Conservation (phyloP, 2,113 vertebrate genomes). For the Circaetus cinerascens region DNA sequence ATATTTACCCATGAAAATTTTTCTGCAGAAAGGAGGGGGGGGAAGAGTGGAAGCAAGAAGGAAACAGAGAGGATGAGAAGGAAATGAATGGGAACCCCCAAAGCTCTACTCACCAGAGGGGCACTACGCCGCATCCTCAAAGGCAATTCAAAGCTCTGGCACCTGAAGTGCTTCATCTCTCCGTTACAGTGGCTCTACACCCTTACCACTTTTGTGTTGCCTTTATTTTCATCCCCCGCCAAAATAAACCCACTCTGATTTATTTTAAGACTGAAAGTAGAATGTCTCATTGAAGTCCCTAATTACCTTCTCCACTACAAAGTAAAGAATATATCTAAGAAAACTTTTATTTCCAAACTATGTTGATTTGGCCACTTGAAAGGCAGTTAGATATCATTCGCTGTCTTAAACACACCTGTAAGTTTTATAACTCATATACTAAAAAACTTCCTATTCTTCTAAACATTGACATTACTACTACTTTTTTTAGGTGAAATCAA, state of each 20-base stretch:
- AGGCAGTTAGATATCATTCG: background rate
- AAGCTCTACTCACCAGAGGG: constrained; percentile 10
- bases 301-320: no score
- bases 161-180: background rate
- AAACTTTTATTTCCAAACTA: background rate
- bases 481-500: background rate
- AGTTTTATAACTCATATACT: background rate
- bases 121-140: background rate
- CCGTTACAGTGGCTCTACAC: background rate
- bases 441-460: background rate
- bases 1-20: background rate
- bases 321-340: background rate
- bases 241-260: background rate
- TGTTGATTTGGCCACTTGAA: background rate
- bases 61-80: background rate
- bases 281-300: background rate
- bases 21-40: no score
- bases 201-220: background rate
- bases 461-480: background rate
- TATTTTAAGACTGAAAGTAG: background rate
- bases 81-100: background rate
- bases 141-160: background rate
- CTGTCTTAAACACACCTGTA: background rate
- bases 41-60: background rate
- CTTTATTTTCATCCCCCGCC: background rate